phyloP scores from a whole-genome alignment of 2,113 vertebrate genomes.

The Turdus rufiventris region DNA sequence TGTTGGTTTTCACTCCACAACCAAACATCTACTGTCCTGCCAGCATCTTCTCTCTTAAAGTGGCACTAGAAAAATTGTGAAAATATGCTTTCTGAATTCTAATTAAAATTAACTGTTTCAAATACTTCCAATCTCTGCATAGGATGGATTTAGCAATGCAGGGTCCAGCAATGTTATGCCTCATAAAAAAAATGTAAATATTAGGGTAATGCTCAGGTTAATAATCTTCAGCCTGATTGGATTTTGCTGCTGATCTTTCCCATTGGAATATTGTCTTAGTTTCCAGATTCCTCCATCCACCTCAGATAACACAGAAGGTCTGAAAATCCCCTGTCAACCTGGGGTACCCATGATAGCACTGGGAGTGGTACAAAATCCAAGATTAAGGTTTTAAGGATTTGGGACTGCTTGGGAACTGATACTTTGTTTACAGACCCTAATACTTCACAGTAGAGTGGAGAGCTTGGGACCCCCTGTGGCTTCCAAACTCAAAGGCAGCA shows the following conservation, averaged over 20 bases:
- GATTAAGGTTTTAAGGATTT: not conserved
- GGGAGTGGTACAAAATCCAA: not conserved
- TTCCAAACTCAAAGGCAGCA: not conserved
- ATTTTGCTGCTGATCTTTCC: not conserved
- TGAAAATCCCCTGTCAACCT: not conserved
- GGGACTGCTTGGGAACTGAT: not conserved
- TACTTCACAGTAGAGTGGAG: not conserved
- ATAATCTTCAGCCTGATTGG: not conserved
- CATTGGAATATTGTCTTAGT: not conserved
- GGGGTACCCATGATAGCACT: not conserved
- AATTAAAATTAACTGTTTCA: not conserved
- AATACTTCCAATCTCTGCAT: not conserved
- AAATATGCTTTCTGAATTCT: not conserved
- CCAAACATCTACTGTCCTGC: not conserved
- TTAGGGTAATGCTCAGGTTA: not conserved
- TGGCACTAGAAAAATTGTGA: not conserved
- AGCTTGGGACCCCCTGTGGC: not conserved
- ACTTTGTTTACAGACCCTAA: not conserved
- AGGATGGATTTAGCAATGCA: not conserved
- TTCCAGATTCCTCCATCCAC: not conserved
- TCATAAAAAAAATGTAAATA: not conserved
- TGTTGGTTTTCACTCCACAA: not conserved
- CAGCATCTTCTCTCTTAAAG: not conserved
- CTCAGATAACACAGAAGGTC: not conserved
- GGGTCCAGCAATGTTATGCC: not conserved